These are phyloP conservation scores for Ancistrus triradiatus DNA, from an alignment of 2,113 vertebrate species.

Conservation along the genomic window DNA sequence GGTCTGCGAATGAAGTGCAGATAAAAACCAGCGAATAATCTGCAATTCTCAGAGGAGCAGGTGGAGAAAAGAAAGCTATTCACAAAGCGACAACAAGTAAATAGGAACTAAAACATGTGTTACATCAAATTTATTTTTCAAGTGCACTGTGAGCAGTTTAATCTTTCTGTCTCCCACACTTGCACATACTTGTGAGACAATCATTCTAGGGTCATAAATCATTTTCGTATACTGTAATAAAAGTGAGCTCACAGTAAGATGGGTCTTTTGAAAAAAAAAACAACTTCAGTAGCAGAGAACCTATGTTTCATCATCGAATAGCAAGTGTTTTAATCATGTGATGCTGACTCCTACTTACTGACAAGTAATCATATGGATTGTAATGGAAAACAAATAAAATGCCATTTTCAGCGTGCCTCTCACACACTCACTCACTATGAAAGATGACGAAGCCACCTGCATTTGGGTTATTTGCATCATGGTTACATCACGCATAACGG, in stretches of 20 bases:
- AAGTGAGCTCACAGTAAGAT: too few relatives aligned
- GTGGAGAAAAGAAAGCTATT: background rate
- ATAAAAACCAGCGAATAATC: conserved; percentile 36
- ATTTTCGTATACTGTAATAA: too few relatives aligned
- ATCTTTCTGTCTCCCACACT: background rate
- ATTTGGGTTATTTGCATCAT: background rate
- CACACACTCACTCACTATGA: background rate
- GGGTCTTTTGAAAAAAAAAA: too few relatives aligned
- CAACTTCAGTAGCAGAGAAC: too few relatives aligned
- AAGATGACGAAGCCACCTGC: background rate
- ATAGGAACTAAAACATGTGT: background rate
- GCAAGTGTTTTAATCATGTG: too few relatives aligned
- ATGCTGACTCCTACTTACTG: too few relatives aligned
- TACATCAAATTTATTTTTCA: background rate
- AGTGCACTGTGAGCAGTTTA: background rate
- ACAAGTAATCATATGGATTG: too few relatives aligned
- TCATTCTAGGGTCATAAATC: too few relatives aligned
- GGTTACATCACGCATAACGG: background rate
- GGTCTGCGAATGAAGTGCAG: background rate
- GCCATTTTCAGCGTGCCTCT: too few relatives aligned
- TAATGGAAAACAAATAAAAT: too few relatives aligned
- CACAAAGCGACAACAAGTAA: too few relatives aligned
- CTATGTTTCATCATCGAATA: too few relatives aligned
- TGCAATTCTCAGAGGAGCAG: conserved; percentile 12
- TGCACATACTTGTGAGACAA: background rate